Base-by-base conservation (phyloP, 2,797 vertebrate genomes). In the Carapus acus region DNA sequence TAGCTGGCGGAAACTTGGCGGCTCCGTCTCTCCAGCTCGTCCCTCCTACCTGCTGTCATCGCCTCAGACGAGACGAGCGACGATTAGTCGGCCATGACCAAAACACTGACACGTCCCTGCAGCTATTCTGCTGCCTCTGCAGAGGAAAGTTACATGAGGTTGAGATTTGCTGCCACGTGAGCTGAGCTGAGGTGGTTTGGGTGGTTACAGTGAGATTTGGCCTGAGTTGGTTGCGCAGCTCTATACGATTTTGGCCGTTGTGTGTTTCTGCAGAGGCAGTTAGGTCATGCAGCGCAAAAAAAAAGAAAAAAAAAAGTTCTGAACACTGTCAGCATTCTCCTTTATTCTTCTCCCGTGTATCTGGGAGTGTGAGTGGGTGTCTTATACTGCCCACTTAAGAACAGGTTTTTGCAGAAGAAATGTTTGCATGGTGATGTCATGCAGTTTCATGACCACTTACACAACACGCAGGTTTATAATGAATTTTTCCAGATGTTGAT, bases 1-100 rank as follows among this genome's bases (percentile, higher is more conserved):
- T 56, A 39, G 29, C 1, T 45, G 46, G 50, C 43, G 59, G 52
- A 65, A 75, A 69, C 39, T 54, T 45, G 59, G 52, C 62, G 73
- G 67, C 39, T 54, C 7, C 4, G 49, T 23, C 15, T 55, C 54
- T 63, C 33, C 60, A 43, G 29, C n/a, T 1, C 42, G 41, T 34
- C 38, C 13, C 19, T 36, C 44, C 14, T 20, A 18, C 43, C 7
- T 2, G 16, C 38, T 58, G 51, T 46, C 55, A 43, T 31, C 36
- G 51, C 4, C 38, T 38, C 12, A 13, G 15, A 45, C 17, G n/a
- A 21, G n/a, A 58, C 11, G 11, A 49, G 15, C 2, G 15, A 31
- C 56, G 41, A 39, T 42, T 41, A 47, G 47, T 39, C 34, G 12
- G 58, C 58, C 21, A 27, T 2, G 1, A 16, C 4, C 13, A 21